Conservation (phyloP, 2,797 vertebrate species). For the Catostomus latipinnis region DNA sequence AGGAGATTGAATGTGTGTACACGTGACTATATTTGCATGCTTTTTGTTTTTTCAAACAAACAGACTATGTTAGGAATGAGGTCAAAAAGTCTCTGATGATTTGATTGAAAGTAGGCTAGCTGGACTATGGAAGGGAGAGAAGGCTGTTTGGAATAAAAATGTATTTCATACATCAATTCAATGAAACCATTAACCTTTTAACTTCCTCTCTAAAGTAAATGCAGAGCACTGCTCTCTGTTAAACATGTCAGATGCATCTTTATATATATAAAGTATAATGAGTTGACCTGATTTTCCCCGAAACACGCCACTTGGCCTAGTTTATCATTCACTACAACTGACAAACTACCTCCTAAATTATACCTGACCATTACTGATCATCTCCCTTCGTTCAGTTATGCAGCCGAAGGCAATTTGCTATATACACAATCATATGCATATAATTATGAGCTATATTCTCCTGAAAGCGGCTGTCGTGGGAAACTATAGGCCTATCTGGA, state of each 20-base stretch:
- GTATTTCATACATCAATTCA: not conserved
- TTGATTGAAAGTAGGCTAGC: constrained; percentile 59
- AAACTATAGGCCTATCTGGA: too few relatives aligned
- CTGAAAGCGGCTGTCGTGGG: too few relatives aligned
- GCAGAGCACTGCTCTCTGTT: not conserved
- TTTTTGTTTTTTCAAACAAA: constrained; percentile 27
- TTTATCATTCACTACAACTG: constrained; percentile 14
- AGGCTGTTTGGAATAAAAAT: constrained; percentile 10
- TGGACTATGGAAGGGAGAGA: constrained; percentile 21
- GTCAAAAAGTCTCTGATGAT: constrained; percentile 58
- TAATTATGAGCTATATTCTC: too few relatives aligned
- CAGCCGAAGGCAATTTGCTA: not conserved
- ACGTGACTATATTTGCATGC: not conserved
- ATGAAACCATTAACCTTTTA: not conserved
- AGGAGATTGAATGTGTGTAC: not conserved
- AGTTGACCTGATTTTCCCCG: constrained; percentile 51
- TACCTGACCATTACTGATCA: not conserved
- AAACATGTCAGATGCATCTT: not conserved
- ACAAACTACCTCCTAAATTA: constrained; percentile 10
- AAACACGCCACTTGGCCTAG: not conserved
- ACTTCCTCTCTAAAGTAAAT: not conserved
- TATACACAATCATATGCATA: not conserved
- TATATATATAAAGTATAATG: constrained; percentile 18
- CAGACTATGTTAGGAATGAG: constrained; percentile 54
- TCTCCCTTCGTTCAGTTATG: not conserved